Percentiles rank a stretch among this genome's conserved stretches.
phyloP scores from a whole-genome alignment of 2,888 invertebrate species.

The Philonicus albiceps region DNA sequence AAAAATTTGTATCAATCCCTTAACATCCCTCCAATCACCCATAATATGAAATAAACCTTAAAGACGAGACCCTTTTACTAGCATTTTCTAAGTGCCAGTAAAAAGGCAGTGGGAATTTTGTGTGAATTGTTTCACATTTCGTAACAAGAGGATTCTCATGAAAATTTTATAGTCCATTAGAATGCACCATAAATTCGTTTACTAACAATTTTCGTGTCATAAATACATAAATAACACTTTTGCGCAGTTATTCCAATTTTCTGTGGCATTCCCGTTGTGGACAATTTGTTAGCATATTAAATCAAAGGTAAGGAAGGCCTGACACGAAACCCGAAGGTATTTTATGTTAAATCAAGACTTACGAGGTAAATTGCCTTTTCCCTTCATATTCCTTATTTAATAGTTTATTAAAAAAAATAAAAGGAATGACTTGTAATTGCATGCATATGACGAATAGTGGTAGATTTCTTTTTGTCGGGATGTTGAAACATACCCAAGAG shows the following conservation, averaged over 20 bases:
- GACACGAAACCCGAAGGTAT: not conserved
- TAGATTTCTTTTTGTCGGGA: not conserved
- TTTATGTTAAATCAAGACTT: not conserved
- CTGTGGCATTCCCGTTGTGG: not conserved
- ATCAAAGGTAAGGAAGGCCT: not conserved
- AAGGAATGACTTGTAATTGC: not conserved
- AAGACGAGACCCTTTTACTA: not conserved
- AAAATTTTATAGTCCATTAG: constrained; percentile 25
- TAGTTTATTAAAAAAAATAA: not conserved
- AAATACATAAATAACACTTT: constrained; percentile 35
- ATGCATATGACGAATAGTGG: not conserved
- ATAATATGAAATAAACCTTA: not conserved
- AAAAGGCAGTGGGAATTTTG: not conserved
- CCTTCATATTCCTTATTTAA: not conserved
- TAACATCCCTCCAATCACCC: not conserved
- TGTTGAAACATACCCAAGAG: not conserved
- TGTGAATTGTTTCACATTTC: constrained; percentile 27
- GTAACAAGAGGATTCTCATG: not conserved
- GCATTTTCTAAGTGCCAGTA: not conserved
- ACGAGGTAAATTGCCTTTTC: not conserved
- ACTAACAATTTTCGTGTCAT: constrained; percentile 34
- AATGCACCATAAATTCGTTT: constrained; percentile 36
- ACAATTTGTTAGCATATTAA: constrained; percentile 28
- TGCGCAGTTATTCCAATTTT: not conserved
- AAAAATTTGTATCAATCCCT: not conserved